Evolutionary conservation across 2,888 invertebrate species (phyloP), one percentile per base, ranked within the genome.

Genomic region (Melieria omissa): DNA sequence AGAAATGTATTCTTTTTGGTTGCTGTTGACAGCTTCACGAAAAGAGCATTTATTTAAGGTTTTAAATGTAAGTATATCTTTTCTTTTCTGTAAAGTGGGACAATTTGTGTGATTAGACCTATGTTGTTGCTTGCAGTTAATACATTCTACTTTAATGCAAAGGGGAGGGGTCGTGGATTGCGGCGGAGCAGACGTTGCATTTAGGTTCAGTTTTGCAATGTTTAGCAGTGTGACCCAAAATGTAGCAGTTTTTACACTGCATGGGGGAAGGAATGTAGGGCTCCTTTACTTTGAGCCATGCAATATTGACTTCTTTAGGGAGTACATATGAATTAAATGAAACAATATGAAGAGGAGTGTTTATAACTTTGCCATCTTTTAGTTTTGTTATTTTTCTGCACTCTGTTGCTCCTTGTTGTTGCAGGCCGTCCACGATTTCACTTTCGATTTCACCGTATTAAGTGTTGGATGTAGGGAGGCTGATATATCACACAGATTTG

Each of bases 61-160:
- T 54, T 54, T 54, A 54, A 10, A 54, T 7, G 54, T 54, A 12
- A 54, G 54, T 54, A 54, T 12, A 54, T 54, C 14, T 54, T 54
- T 54, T 12, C 54, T 54, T 2, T 54, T 54, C 12, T 54, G 54
- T 12, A 54, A 54, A 14, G 54, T 54, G 7, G 54, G 14, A 12
- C 54, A 54, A 10, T 54, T 54, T 7, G 12, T 54, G 54, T 54
- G n/a, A 4, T 54, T 54, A 12, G 54, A 54, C 12, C 14, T 54
- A 54, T 54, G 54, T 16, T 54, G 54, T 54, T 54, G 54, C n/a
- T 54, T 54, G 12, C 54, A n/a, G n/a, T n/a, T 54, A 54, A 54
- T 54, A 16, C 29, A 29, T 2, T 29, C 29, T 29, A 29, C 29
- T 2, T 29, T 29, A 3, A 29, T 29, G 29, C 29, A 54, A n/a